Evolutionary conservation across 2,888 invertebrate genomes (phyloP).

Genomic region (Hipparchia semele): DNA sequence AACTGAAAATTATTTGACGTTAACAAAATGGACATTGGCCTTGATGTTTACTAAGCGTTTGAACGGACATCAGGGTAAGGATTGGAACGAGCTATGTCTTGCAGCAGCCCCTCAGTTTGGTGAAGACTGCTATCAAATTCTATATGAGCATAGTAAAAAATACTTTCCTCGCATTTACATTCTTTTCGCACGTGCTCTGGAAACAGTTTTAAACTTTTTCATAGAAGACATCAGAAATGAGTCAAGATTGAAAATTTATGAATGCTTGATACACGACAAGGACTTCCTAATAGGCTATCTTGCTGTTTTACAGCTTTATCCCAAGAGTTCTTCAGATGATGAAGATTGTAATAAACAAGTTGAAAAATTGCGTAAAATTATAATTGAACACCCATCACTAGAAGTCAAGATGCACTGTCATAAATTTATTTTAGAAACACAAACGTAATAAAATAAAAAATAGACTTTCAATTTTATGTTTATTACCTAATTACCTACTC

Average conservation of each 20-base stretch:
- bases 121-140: conserved; percentile 49
- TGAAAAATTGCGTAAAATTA: conserved; percentile 40
- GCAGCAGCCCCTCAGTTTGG: conserved; percentile 51
- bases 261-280: conserved; percentile 49
- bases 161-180: conserved; percentile 60
- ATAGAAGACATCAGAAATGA: conserved; percentile 34
- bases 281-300: conserved; percentile 57
- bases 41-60: conserved; percentile 49
- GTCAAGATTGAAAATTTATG: conserved; percentile 44
- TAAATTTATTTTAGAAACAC: not conserved
- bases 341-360: conserved; percentile 32
- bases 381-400: conserved; percentile 52
- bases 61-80: conserved; percentile 33
- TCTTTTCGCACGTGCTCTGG: conserved; percentile 53
- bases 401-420: conserved; percentile 59
- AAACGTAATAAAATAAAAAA: not conserved
- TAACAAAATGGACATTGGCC: conserved; percentile 58
- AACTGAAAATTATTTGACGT: conserved; percentile 55
- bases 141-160: conserved; percentile 55
- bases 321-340: conserved; percentile 26
- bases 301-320: conserved; percentile 40
- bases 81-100: conserved; percentile 47
- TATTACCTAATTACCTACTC: too few relatives aligned
- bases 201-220: conserved; percentile 37
- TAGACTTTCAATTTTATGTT: too few relatives aligned